phyloP scores from a whole-genome alignment of 2,888 invertebrate species.

The Gastracanthus pulcherrimus region DNA sequence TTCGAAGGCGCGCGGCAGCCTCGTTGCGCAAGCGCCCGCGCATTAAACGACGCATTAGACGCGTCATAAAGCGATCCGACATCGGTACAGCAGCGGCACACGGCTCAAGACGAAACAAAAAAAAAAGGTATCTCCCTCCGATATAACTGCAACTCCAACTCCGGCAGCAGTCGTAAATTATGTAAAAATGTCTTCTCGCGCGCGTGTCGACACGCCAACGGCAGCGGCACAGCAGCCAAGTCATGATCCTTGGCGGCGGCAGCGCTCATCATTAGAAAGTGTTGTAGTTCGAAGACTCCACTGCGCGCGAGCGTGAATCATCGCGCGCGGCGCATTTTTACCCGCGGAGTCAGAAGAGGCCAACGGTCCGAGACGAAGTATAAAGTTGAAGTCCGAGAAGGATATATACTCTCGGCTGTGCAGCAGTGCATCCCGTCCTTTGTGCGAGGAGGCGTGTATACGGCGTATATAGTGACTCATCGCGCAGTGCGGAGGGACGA shows the following conservation, averaged over 20 bases:
- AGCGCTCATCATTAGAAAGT: constrained; percentile 2
- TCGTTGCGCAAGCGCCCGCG: background rate
- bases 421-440: background rate
- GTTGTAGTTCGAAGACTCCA: background rate
- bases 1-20: background rate
- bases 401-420: no score
- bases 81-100: background rate
- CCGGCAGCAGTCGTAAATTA: background rate
- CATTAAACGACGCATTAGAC: constrained; percentile 1
- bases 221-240: no score
- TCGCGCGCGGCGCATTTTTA: no score
- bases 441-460: background rate
- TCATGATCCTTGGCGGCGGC: background rate
- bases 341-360: background rate
- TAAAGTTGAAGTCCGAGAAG: no score
- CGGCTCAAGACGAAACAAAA: background rate
- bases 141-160: background rate
- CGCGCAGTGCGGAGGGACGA: background rate
- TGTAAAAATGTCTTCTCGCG: background rate
- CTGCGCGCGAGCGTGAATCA: constrained; percentile 7
- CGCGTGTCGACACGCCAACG: constrained; percentile 1
- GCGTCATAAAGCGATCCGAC: background rate
- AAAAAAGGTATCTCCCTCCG: background rate
- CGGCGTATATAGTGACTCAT: background rate
- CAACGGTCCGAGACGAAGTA: constrained; percentile 9